Conservation (phyloP, 2,888 invertebrate genomes). For the Calephelis perditalis region DNA sequence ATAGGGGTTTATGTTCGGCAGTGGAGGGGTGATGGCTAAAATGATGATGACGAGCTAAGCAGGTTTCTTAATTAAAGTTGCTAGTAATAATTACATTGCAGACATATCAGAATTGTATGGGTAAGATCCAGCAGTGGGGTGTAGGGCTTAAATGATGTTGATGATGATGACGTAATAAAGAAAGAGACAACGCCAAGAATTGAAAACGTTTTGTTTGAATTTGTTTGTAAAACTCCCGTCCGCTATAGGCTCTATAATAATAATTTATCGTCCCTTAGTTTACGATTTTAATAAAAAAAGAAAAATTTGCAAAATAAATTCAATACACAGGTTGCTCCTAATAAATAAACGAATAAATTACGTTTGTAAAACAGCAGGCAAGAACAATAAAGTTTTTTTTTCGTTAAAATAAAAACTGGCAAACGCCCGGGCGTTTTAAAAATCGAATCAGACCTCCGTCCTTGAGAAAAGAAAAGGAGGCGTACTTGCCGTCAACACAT, state of each 20-base stretch:
- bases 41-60: no score
- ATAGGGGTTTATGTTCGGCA: no score
- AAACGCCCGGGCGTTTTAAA: conserved; percentile 61
- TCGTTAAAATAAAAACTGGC: conserved; percentile 26
- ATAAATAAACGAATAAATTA: conserved; percentile 15
- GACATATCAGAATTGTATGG: no score
- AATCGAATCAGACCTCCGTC: conserved; percentile 75
- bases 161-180: no score
- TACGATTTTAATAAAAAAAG: conserved; percentile 3
- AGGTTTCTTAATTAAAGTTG: no score
- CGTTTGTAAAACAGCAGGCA: conserved; percentile 26
- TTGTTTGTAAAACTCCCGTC: no score
- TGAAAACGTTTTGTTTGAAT: no score
- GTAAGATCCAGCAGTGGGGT: no score
- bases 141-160: no score
- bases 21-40: no score
- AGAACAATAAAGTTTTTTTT: conserved; percentile 36
- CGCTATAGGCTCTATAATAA: neutral
- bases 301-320: conserved; percentile 9
- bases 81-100: no score
- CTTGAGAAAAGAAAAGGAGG: conserved; percentile 67
- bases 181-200: no score
- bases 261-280: neutral
- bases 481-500: conserved; percentile 75
- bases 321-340: conserved; percentile 11